These are phyloP conservation scores for Invenusta paracnida DNA, from an alignment of 2,888 invertebrate genomes.

Conservation along the genomic window DNA sequence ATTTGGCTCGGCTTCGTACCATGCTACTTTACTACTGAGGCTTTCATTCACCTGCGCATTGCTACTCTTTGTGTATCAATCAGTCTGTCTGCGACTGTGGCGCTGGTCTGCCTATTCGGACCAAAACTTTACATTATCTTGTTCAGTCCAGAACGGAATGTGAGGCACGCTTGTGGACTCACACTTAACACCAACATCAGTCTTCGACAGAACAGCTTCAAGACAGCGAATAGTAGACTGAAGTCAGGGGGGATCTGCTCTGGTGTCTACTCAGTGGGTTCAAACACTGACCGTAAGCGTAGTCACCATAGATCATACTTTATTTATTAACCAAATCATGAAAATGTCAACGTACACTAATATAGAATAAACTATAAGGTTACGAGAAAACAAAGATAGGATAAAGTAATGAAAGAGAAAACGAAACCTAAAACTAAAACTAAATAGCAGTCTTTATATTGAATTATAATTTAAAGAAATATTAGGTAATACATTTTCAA, in stretches of 20 bases:
- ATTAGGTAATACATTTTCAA: too few species aligned
- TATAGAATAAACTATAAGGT: too few species aligned
- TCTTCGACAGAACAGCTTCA: neutral
- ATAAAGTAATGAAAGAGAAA: too few species aligned
- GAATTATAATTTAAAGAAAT: too few species aligned
- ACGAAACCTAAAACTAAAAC: too few species aligned
- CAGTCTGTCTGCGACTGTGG: slow-evolving; percentile 85
- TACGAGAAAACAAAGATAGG: too few species aligned
- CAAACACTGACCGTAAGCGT: neutral
- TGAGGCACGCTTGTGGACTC: slow-evolving; percentile 65
- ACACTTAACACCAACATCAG: neutral
- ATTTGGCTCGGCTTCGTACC: slow-evolving; percentile 62
- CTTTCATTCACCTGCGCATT: slow-evolving; percentile 73
- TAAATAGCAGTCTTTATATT: too few species aligned
- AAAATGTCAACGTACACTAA: too few species aligned
- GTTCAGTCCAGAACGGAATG: slow-evolving; percentile 80
- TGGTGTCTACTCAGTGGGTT: neutral
- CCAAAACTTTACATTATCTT: slow-evolving; percentile 87
- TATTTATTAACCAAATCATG: too few species aligned
- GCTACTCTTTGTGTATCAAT: slow-evolving; percentile 93
- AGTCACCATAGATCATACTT: too few species aligned
- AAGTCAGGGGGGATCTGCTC: neutral
- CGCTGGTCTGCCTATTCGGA: slow-evolving; percentile 83
- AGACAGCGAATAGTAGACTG: neutral
- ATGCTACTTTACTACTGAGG: slow-evolving; percentile 66